Base-by-base conservation (phyloP, 1,140 invertebrate species). In the Drosophila biarmipes region DNA sequence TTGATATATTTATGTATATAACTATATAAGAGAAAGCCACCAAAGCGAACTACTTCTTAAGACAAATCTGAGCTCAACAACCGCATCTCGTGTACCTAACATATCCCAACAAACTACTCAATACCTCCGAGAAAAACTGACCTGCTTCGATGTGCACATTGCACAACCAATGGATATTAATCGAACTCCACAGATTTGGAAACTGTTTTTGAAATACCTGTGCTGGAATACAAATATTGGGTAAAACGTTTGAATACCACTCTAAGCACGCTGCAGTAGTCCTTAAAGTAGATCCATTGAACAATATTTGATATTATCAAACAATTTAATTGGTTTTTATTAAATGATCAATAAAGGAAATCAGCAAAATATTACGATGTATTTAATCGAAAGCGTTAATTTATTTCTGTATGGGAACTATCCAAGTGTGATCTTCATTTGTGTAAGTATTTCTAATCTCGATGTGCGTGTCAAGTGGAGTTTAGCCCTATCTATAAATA, bases 51-150 rank as follows among this genome's bases (percentile, higher is more conserved):
- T 34, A 51, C 48, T 51, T 62, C 17, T 21, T 61, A 68, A 68
- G 37, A 31, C 10, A 54, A 69, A 45, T 43, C 21, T 53, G 56
- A 43, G 38, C 55, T 67, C 76, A 53, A 51, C 17, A 43, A 42
- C 42, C 52, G 48, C 56, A 49, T 68, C 48, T 53, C 49, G 38
- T 35, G 42, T 61, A 73, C 62, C 35, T 49, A 55, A 64, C 61
- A 80, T 86, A 84, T 86, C 80, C 80, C 73, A 77, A 69, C 62
- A 58, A 72, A 48, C 27, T 64, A 68, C 46, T 42, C 77, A 73
- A 77, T 86, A 86, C 80, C 80, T 86, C 80, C 81, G 78, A 77
- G 37, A 24, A 48, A 55, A 58, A 57, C 52, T 53, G 49, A 67
- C 31, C 56, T 57, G 62, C 68, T 78, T 52, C 7, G 12, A 35